Evolutionary conservation across 2,888 invertebrate species (phyloP).

Genomic region (Rhagonycha lutea): DNA sequence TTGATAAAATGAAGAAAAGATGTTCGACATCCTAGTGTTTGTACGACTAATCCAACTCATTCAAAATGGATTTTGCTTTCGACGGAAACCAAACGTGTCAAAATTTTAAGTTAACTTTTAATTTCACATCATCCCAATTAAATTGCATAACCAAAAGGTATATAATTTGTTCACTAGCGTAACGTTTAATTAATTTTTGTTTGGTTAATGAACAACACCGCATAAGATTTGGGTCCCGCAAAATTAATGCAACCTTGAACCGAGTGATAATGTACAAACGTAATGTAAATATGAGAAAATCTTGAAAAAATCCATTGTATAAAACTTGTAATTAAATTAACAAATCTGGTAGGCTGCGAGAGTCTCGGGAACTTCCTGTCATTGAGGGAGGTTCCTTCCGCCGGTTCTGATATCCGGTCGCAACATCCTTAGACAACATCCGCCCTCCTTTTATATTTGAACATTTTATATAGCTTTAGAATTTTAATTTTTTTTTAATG

Average conservation of each 20-base stretch:
- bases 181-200: constrained; percentile 6
- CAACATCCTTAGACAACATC: constrained; percentile 36
- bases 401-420: constrained; percentile 35
- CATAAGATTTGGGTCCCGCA: not conserved
- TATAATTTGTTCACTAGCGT: constrained; percentile 4
- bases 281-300: constrained; percentile 16
- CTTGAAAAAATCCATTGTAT: constrained; percentile 19
- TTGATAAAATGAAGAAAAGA: no score
- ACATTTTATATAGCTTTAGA: constrained; percentile 19
- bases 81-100: no score
- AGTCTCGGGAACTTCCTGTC: constrained; percentile 38
- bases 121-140: not conserved
- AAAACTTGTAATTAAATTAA: constrained; percentile 28
- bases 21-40: no score
- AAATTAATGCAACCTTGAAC: constrained; percentile 12
- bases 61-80: no score
- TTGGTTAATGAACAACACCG: constrained; percentile 6
- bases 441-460: constrained; percentile 32
- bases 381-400: constrained; percentile 36
- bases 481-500: constrained; percentile 17
- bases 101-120: no score
- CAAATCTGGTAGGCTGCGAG: constrained; percentile 32
- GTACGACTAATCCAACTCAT: no score
- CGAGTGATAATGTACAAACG: constrained; percentile 10
- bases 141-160: not conserved